Base-by-base conservation (phyloP, 2,888 invertebrate genomes). In the Heterodera filipjevi region DNA sequence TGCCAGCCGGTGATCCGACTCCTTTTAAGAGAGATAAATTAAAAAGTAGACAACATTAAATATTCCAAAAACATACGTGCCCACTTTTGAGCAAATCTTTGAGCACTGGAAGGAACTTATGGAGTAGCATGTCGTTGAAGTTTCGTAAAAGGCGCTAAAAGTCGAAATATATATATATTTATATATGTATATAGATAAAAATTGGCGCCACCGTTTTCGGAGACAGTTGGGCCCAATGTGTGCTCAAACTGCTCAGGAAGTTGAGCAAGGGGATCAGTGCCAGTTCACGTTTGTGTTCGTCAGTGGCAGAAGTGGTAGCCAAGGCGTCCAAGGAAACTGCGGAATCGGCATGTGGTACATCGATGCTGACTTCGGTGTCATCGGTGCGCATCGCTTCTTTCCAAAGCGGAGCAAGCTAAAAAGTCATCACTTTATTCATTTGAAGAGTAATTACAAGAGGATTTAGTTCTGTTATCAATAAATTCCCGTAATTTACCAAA, bases 1-100 rank as follows among this genome's bases (percentile, higher is more conserved):
- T 0, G 94, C 94, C 90, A 94, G 94, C 66, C 94, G 92, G 88
- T 95, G 95, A 85, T 92, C 92, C 82, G 93, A 93, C 89, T 95
- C 94, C 81, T 93, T 46, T 72, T 71, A 75, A 49, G 39, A 8
- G 30, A 39, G 27, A 27, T 22, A 8, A 68, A 79, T 59, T 59
- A 16, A 16, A 1, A 46, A 46, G 46, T 2, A 46, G 12, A 16
- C 46, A 46, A 46, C 16, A 46, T 2, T 53, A 22, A 53, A 16
- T 49, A 12, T 12, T 10, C 8, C 6, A 35, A 79, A n/a, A 30
- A 22, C 53, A 76, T 66, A 81, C 81, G 35, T 68, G 79, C 71
- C 80, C 83, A 30, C 73, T 71, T 19, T 49, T 66, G 19, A 85
- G 39, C 81, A 94, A 91, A 27, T 91, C 91, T 84, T 92, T 90